Percentiles rank a stretch among this genome's conserved stretches.
Conservation (phyloP, 1,140 invertebrate species). For the Drosophila kohkoa region DNA sequence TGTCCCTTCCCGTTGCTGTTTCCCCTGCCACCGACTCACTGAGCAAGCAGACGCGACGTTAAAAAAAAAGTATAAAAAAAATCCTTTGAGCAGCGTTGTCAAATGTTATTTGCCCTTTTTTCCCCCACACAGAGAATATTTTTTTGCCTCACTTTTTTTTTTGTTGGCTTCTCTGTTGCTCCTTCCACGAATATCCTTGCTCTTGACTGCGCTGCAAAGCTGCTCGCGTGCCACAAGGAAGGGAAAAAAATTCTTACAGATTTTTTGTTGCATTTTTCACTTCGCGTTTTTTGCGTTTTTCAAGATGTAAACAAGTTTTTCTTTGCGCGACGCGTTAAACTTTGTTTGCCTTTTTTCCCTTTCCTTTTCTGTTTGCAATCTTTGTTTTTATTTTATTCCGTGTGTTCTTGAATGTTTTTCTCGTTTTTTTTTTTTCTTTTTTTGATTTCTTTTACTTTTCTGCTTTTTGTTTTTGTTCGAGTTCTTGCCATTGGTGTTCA, state of each 20-base stretch:
- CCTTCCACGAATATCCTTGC: slow-evolving; percentile 57
- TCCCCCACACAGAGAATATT: slow-evolving; percentile 29
- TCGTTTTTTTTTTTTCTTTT: neutral
- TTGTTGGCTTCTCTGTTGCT: slow-evolving; percentile 17
- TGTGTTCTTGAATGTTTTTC: slow-evolving; percentile 31
- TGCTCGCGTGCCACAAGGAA: slow-evolving; percentile 59
- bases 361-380: slow-evolving; percentile 37
- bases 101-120: slow-evolving; percentile 39
- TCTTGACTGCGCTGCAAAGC: slow-evolving; percentile 55
- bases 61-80: slow-evolving; percentile 33
- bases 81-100: slow-evolving; percentile 66
- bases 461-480: slow-evolving; percentile 31
- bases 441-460: slow-evolving; percentile 11
- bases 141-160: slow-evolving; percentile 35
- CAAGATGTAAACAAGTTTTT: slow-evolving; percentile 84
- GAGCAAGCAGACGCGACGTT: slow-evolving; percentile 58
- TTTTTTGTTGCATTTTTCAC: slow-evolving; percentile 54
- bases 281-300: slow-evolving; percentile 54
- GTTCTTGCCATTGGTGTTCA: slow-evolving; percentile 46
- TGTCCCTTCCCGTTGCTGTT: slow-evolving; percentile 23
- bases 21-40: slow-evolving; percentile 3
- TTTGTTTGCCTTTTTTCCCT: slow-evolving; percentile 44
- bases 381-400: slow-evolving; percentile 30
- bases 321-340: slow-evolving; percentile 67
- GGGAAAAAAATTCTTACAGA: slow-evolving; percentile 47